Conservation (phyloP, 2,888 invertebrate genomes). For the Linnaemya vulpina region DNA sequence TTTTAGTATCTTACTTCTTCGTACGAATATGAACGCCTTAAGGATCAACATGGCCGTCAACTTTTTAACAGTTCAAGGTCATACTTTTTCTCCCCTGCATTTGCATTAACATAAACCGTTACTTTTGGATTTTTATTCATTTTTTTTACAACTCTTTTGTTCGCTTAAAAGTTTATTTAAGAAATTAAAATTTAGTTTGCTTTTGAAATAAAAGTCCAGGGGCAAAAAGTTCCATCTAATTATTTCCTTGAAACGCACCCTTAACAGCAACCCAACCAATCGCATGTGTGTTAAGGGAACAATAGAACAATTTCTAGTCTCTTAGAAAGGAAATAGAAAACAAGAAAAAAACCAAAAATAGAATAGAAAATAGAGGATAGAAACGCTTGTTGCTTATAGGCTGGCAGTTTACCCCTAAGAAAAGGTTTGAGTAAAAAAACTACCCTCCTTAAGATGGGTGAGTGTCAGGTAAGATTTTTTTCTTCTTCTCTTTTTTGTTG, state of each 20-base stretch:
- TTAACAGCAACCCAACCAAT: conserved; percentile 52
- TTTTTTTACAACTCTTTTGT: background rate
- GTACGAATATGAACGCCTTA: no score
- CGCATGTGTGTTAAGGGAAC: conserved; percentile 4
- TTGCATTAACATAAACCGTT: conserved; percentile 18
- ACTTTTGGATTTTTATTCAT: background rate
- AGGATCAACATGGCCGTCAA: conserved; percentile 24
- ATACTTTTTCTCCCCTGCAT: background rate
- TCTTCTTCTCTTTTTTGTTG: background rate
- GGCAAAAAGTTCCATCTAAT: background rate
- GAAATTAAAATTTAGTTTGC: background rate
- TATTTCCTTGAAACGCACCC: conserved; percentile 2
- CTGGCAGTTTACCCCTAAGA: conserved; percentile 39
- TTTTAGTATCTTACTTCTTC: background rate
- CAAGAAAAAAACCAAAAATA: background rate
- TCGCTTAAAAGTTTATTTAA: background rate
- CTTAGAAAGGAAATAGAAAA: background rate
- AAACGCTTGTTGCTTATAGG: conserved; percentile 51
- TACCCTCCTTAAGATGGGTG: conserved; percentile 12
- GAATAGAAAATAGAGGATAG: background rate
- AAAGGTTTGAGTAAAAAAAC: conserved; percentile 21
- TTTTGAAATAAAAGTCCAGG: background rate
- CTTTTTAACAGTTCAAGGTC: conserved; percentile 7
- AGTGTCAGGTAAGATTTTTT: background rate
- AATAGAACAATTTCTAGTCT: conserved; percentile 17